phyloP scores from a whole-genome alignment of 2,113 vertebrate species.

The Xenotilapia flavipinnis region DNA sequence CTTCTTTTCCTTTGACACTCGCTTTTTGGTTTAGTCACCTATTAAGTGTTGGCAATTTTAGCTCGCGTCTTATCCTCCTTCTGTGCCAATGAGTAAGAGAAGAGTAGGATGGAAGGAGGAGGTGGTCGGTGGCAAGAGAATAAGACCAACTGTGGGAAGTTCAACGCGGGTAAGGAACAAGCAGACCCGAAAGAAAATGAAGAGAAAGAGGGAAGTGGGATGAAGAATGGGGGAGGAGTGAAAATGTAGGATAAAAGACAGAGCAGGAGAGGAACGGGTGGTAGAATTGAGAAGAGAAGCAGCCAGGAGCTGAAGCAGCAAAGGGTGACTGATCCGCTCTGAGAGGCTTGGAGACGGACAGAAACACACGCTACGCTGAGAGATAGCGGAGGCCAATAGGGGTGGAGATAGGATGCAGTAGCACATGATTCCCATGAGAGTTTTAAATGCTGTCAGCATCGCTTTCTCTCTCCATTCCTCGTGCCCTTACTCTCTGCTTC shows the following conservation, averaged over 20 bases:
- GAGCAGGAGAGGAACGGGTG: constrained; percentile 10
- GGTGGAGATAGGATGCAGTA: constrained; percentile 36
- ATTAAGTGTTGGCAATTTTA: constrained; percentile 34
- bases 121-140: constrained; percentile 1
- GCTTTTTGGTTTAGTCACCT: constrained; percentile 34
- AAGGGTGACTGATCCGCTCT: constrained; percentile 70
- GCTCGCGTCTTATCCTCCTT: constrained; percentile 27
- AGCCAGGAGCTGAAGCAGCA: constrained; percentile 69
- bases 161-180: neutral
- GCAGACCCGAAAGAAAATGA: neutral
- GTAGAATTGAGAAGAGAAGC: constrained; percentile 34
- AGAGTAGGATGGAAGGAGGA: constrained; percentile 33
- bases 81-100: constrained; percentile 32
- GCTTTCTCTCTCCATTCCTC: constrained; percentile 10
- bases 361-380: constrained; percentile 44
- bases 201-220: neutral
- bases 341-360: constrained; percentile 57
- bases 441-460: constrained; percentile 63
- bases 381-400: constrained; percentile 43
- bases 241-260: constrained; percentile 21
- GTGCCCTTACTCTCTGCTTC: neutral
- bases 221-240: neutral
- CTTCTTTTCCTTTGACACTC: neutral
- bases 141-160: constrained; percentile 17
- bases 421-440: constrained; percentile 58